Conservation (phyloP, 2,888 invertebrate species). For the Malthinus flaveolus region DNA sequence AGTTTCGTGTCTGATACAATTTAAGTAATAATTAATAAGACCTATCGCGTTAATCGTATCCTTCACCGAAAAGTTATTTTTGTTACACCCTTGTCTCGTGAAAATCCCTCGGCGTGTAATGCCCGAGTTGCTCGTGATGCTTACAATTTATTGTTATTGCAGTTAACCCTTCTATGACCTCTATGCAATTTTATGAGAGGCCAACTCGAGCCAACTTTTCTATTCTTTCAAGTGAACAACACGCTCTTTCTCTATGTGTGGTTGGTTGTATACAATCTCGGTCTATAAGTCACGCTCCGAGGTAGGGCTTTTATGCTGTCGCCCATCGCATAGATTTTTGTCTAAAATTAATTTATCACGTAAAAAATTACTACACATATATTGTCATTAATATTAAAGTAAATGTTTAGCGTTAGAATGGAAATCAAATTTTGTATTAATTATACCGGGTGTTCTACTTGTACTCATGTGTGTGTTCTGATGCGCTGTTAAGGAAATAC, state of each 20-base stretch:
- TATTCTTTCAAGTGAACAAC: slow-evolving; percentile 25
- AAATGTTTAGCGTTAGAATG: neutral
- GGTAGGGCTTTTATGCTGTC: slow-evolving; percentile 28
- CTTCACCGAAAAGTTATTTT: slow-evolving; percentile 35
- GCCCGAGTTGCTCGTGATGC: slow-evolving; percentile 37
- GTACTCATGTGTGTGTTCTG: too few relatives aligned
- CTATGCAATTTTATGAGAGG: slow-evolving; percentile 36
- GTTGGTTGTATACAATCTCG: slow-evolving; percentile 5
- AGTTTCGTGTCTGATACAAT: neutral
- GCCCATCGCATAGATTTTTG: slow-evolving; percentile 22
- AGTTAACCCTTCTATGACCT: slow-evolving; percentile 42
- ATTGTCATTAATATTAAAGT: neutral
- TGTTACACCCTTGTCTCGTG: slow-evolving; percentile 38
- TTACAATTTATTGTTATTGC: slow-evolving; percentile 41
- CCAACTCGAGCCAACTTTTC: slow-evolving; percentile 32
- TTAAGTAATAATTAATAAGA: slow-evolving; percentile 10
- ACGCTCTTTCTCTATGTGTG: slow-evolving; percentile 25
- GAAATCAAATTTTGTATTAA: too few relatives aligned
- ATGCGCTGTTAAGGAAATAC: too few relatives aligned
- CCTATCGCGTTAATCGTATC: slow-evolving; percentile 18
- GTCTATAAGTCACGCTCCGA: slow-evolving; percentile 34
- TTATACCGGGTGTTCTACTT: too few relatives aligned
- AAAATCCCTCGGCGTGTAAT: slow-evolving; percentile 38
- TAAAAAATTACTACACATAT: slow-evolving; percentile 1
- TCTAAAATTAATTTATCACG: slow-evolving; percentile 23